phyloP scores from a whole-genome alignment of 2,797 vertebrate species.

The Loriculus beryllinus region DNA sequence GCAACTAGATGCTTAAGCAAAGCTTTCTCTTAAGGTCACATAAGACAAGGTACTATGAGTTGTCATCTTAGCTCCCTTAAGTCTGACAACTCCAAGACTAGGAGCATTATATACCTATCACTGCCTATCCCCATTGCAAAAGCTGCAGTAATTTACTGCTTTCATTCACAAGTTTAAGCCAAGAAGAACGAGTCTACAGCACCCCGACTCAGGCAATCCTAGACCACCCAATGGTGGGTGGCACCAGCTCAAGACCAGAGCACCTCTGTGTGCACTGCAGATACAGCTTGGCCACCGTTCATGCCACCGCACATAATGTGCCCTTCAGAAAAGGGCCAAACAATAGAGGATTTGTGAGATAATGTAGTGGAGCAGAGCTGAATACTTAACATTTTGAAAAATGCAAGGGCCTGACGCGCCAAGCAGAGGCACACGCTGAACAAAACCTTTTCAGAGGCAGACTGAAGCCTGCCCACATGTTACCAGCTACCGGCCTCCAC shows the following conservation, averaged over 20 bases:
- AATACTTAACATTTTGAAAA: constrained; percentile 43
- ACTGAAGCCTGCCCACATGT: constrained; percentile 32
- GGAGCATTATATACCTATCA: neutral
- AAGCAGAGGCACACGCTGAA: constrained; percentile 17
- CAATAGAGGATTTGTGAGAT: constrained; percentile 36
- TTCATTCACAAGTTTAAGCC: neutral
- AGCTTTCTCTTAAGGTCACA: neutral
- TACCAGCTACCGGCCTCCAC: neutral
- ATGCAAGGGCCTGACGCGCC: neutral
- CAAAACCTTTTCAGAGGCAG: constrained; percentile 34
- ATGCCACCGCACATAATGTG: neutral
- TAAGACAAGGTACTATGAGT: neutral
- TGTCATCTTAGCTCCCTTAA: neutral
- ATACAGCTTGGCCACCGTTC: accelerated
- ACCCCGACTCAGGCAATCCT: neutral
- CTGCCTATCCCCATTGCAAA: neutral
- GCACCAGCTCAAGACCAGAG: neutral
- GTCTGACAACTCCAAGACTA: neutral
- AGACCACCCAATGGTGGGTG: neutral
- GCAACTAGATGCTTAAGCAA: neutral
- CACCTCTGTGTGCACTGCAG: neutral
- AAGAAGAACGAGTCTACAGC: neutral
- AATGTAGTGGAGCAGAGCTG: constrained; percentile 11
- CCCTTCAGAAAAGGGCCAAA: constrained; percentile 15
- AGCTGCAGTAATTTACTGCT: neutral